phyloP scores from a whole-genome alignment of 2,888 invertebrate species.

The Amorpha juglandis region DNA sequence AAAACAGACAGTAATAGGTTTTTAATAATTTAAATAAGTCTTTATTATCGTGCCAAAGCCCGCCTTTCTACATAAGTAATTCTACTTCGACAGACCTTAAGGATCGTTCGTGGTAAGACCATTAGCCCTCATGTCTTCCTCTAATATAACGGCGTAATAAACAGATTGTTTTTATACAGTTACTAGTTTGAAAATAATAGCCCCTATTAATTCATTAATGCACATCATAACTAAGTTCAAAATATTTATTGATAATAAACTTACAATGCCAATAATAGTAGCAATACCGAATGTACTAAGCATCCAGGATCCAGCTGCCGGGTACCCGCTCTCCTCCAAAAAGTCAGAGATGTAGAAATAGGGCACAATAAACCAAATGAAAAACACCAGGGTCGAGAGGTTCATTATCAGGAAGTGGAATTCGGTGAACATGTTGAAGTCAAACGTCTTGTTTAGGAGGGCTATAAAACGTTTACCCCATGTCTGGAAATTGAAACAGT shows the following conservation, averaged over 20 bases:
- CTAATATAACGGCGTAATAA: too few relatives aligned
- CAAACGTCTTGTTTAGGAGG: slow-evolving; percentile 88
- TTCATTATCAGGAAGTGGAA: slow-evolving; percentile 93
- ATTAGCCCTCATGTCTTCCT: too few relatives aligned
- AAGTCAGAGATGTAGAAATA: slow-evolving; percentile 96
- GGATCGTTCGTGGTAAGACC: too few relatives aligned
- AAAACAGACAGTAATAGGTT: too few relatives aligned
- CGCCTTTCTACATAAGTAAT: too few relatives aligned
- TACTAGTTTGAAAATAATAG: too few relatives aligned
- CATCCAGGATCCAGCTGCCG: slow-evolving; percentile 89
- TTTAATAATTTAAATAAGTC: too few relatives aligned
- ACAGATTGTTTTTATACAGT: too few relatives aligned
- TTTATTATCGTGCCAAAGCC: too few relatives aligned
- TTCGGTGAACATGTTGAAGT: slow-evolving; percentile 93
- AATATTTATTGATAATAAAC: slow-evolving; percentile 50
- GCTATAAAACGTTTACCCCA: slow-evolving; percentile 89
- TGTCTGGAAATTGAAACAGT: slow-evolving; percentile 81
- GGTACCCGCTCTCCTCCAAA: slow-evolving; percentile 85
- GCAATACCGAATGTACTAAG: slow-evolving; percentile 94
- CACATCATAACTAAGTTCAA: too few relatives aligned
- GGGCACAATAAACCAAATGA: slow-evolving; percentile 97
- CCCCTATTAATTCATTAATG: too few relatives aligned
- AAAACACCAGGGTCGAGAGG: slow-evolving; percentile 94
- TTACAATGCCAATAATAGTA: slow-evolving; percentile 95
- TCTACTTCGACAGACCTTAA: too few relatives aligned